These are phyloP conservation scores for Bergia sp. DNA, from an alignment of 92 coral and sea anemone species.

Conservation along the genomic window DNA sequence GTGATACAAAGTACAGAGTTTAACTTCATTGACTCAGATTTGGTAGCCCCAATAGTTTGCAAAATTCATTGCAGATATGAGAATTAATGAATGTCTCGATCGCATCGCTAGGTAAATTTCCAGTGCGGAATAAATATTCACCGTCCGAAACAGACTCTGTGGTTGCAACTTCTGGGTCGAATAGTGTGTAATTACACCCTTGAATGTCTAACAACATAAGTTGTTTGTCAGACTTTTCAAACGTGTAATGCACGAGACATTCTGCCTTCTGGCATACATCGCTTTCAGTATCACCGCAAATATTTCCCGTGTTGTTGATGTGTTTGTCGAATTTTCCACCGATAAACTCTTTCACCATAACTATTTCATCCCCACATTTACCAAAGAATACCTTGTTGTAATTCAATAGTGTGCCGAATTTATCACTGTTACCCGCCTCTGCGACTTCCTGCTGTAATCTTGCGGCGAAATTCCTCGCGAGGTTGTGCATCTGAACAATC, in stretches of 20 bases:
- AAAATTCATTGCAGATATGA: slow-evolving; percentile 50
- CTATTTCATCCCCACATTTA: slow-evolving; percentile 49
- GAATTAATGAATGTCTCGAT: slow-evolving; percentile 29
- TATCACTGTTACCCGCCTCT: slow-evolving; percentile 10
- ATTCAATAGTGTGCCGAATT: slow-evolving; percentile 29
- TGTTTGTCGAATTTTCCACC: slow-evolving; percentile 53
- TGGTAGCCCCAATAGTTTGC: slow-evolving; percentile 34
- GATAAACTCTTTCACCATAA: slow-evolving; percentile 53
- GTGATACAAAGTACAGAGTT: background rate
- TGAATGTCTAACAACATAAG: slow-evolving; percentile 54
- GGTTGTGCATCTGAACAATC: slow-evolving; percentile 70
- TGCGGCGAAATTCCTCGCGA: slow-evolving; percentile 68
- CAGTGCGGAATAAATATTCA: slow-evolving; percentile 52
- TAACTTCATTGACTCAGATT: background rate
- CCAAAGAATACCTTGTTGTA: slow-evolving; percentile 52
- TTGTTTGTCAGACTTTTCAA: slow-evolving; percentile 54
- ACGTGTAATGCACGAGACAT: slow-evolving; percentile 54
- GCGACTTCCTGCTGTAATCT: slow-evolving; percentile 50
- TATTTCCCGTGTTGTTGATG: slow-evolving; percentile 52
- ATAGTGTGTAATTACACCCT: slow-evolving; percentile 51
- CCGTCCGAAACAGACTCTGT: slow-evolving; percentile 38
- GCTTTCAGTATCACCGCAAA: slow-evolving; percentile 35
- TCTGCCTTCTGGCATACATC: slow-evolving; percentile 50
- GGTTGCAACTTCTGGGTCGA: slow-evolving; percentile 55
- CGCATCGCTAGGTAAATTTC: slow-evolving; percentile 48